Evolutionary conservation across 2,113 vertebrate genomes (phyloP).

Genomic region (Circaetus cinerascens): DNA sequence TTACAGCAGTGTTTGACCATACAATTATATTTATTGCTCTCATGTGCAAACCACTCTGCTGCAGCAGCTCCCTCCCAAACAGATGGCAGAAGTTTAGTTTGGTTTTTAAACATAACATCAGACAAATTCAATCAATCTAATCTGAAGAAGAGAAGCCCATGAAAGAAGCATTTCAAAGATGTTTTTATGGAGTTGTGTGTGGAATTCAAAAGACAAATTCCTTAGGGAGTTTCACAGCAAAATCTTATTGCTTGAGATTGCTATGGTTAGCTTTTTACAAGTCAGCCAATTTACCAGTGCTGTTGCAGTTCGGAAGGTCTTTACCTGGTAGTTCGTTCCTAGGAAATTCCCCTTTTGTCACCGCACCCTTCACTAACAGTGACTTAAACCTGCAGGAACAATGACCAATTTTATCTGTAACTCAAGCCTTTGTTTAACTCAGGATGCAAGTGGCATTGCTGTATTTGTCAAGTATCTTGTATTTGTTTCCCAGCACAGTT

Average conservation of each 20-base stretch:
- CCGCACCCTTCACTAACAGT: background rate
- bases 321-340: background rate
- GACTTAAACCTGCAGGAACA: background rate
- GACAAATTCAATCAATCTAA: background rate
- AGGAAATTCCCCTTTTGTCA: background rate
- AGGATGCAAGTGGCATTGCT: background rate
- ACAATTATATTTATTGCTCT: background rate
- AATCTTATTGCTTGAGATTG: background rate
- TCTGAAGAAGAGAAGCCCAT: background rate
- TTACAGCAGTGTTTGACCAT: background rate
- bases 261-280: background rate
- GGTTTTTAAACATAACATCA: background rate
- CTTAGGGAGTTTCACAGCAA: background rate
- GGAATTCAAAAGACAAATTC: background rate
- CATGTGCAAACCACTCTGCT: background rate
- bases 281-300: background rate
- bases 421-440: background rate
- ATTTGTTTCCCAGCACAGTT: background rate
- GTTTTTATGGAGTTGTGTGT: background rate
- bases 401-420: background rate
- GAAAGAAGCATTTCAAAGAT: background rate
- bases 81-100: background rate
- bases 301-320: background rate
- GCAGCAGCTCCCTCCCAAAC: background rate
- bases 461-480: background rate